Percentiles rank a stretch among this genome's conserved stretches.
These are phyloP conservation scores for Wasmannia auropunctata DNA, from an alignment of 1,140 invertebrate genomes.

Conservation along the genomic window DNA sequence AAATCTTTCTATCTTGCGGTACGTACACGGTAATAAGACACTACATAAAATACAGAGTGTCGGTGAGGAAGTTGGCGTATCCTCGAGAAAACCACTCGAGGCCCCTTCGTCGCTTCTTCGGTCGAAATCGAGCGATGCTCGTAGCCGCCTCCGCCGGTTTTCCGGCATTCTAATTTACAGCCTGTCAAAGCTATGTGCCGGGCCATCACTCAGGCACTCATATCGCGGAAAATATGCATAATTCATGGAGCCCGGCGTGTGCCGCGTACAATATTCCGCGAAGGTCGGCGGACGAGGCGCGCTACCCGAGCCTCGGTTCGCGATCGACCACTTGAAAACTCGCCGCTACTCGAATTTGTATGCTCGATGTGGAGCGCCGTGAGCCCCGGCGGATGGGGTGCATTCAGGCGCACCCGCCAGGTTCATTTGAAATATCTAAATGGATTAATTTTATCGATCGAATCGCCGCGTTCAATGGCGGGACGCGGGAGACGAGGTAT, in stretches of 20 bases:
- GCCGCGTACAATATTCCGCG: slow-evolving; percentile 75
- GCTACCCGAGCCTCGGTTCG: slow-evolving; percentile 8
- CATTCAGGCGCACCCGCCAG: slow-evolving; percentile 36
- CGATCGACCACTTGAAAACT: slow-evolving; percentile 73
- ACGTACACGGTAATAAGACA: neutral
- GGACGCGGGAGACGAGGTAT: slow-evolving; percentile 32
- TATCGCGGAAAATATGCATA: slow-evolving; percentile 85
- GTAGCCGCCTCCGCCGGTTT: slow-evolving; percentile 48
- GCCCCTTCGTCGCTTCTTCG: neutral
- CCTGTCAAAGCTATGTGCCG: slow-evolving; percentile 80
- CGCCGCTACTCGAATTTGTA: slow-evolving; percentile 54
- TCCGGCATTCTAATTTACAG: slow-evolving; percentile 83
- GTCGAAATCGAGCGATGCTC: slow-evolving; percentile 59
- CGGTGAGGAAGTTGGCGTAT: neutral
- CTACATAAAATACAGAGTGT: neutral
- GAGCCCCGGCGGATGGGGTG: slow-evolving; percentile 45
- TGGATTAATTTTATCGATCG: slow-evolving; percentile 61
- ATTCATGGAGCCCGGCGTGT: slow-evolving; percentile 79
- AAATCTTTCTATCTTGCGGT: neutral
- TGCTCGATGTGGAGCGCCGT: slow-evolving; percentile 46
- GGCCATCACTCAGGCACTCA: slow-evolving; percentile 84
- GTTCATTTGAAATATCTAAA: slow-evolving; percentile 62
- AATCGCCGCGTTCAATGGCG: neutral
- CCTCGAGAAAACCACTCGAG: neutral
- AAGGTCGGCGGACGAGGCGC: slow-evolving; percentile 71